phyloP scores from a whole-genome alignment of 2,888 invertebrate genomes.

The Morpho achilles region DNA sequence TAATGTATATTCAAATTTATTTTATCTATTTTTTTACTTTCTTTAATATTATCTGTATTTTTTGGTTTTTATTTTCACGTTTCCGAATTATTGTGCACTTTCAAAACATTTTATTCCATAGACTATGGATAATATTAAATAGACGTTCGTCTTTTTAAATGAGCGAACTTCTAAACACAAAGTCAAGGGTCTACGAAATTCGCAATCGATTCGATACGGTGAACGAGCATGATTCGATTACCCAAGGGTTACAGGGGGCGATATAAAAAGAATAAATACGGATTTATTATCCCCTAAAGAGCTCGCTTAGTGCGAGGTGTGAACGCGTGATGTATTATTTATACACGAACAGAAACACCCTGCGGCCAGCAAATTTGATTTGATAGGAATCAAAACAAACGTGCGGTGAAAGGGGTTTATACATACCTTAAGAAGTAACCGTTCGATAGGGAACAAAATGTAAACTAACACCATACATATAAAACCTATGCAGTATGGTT shows the following conservation, averaged over 20 bases:
- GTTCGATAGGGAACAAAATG: too few relatives aligned
- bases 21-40: too few relatives aligned
- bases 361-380: conserved; percentile 70
- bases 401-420: conserved; percentile 40
- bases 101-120: too few relatives aligned
- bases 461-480: too few relatives aligned
- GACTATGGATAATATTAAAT: too few relatives aligned
- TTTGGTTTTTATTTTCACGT: too few relatives aligned
- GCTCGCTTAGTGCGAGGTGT: conserved; percentile 68
- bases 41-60: too few relatives aligned
- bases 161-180: conserved; percentile 14
- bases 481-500: too few relatives aligned
- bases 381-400: conserved; percentile 65
- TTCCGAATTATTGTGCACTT: too few relatives aligned
- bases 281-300: conserved; percentile 78
- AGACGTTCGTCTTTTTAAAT: too few relatives aligned
- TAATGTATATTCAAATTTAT: too few relatives aligned
- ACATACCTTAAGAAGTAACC: conserved; percentile 1
- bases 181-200: conserved; percentile 20
- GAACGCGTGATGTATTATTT: conserved; percentile 74
- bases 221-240: conserved; percentile 66
- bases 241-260: conserved; percentile 51
- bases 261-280: conserved; percentile 77
- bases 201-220: conserved; percentile 66
- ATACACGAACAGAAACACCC: conserved; percentile 41